A percentile compares a stretch with the other conserved stretches of the same genome.
phyloP scores from a whole-genome alignment of 2,888 invertebrate genomes.

The Hemistola chrysoprasaria region DNA sequence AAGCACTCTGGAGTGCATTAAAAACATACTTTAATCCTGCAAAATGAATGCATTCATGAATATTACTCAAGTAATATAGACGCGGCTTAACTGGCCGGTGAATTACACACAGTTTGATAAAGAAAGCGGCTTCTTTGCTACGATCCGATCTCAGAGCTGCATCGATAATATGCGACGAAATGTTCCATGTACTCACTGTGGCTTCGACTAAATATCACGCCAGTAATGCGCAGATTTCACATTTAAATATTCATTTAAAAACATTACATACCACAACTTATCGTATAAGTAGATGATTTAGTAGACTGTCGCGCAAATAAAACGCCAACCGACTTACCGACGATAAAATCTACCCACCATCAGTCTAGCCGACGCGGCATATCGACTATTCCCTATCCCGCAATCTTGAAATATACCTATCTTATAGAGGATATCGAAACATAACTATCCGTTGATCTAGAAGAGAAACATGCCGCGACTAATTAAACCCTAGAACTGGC shows the following conservation, averaged over 20 bases:
- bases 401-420: slow-evolving; percentile 65
- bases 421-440: slow-evolving; percentile 50
- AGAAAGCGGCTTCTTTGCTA: slow-evolving; percentile 67
- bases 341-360: slow-evolving; percentile 62
- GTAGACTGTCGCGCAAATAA: slow-evolving; percentile 45
- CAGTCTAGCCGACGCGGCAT: slow-evolving; percentile 60
- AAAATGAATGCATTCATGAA: neutral
- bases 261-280: slow-evolving; percentile 16
- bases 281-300: slow-evolving; percentile 39
- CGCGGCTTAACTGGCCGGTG: slow-evolving; percentile 47
- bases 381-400: slow-evolving; percentile 57
- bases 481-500: slow-evolving; percentile 57
- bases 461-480: slow-evolving; percentile 56
- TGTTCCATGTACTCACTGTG: slow-evolving; percentile 34
- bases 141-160: slow-evolving; percentile 57
- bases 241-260: slow-evolving; percentile 15
- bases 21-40: neutral
- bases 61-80: slow-evolving; percentile 27
- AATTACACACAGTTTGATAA: slow-evolving; percentile 65
- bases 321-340: slow-evolving; percentile 43
- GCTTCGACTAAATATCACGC: slow-evolving; percentile 26
- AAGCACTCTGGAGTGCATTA: neutral
- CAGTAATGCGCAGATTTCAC: slow-evolving; percentile 27
- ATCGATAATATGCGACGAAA: slow-evolving; percentile 27
- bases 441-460: slow-evolving; percentile 55